phyloP scores from a whole-genome alignment of 2,888 invertebrate species.

The Glaucopsyche alexis region DNA sequence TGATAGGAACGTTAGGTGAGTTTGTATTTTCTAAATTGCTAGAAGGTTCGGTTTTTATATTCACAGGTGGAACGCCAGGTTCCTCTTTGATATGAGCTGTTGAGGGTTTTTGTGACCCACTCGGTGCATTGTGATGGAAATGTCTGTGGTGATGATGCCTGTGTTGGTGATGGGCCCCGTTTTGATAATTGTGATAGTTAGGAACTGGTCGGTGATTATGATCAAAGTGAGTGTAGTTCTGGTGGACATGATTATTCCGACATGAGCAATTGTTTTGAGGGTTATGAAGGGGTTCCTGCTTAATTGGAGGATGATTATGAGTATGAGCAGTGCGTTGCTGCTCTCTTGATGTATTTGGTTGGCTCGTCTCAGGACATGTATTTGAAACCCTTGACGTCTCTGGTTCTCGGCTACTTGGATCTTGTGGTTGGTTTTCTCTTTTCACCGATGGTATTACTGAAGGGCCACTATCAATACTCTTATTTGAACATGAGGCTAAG shows the following conservation, averaged over 20 bases:
- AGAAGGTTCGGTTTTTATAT: conserved; percentile 39
- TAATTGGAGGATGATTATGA: conserved; percentile 42
- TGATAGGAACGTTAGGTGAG: conserved; percentile 44
- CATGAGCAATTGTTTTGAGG: conserved; percentile 39
- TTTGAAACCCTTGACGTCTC: conserved; percentile 1
- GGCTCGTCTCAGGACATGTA: conserved; percentile 2
- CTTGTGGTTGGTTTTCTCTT: conserved; percentile 57
- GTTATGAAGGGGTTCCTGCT: conserved; percentile 36
- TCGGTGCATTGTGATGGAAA: conserved; percentile 36
- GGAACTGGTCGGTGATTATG: conserved; percentile 43
- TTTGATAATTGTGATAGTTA: conserved; percentile 46
- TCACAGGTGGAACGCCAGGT: conserved; percentile 46
- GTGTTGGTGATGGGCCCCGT: conserved; percentile 48
- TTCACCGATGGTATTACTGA: conserved; percentile 44
- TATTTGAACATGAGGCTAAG: not conserved
- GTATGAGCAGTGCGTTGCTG: conserved; percentile 34
- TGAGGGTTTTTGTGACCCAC: conserved; percentile 35
- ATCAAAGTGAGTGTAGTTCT: conserved; percentile 39
- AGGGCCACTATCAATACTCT: conserved; percentile 37
- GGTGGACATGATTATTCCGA: conserved; percentile 37
- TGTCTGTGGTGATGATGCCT: conserved; percentile 48
- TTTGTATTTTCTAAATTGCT: conserved; percentile 28
- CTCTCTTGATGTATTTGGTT: conserved; percentile 32
- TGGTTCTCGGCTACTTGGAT: conserved; percentile 39
- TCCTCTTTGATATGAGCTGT: conserved; percentile 59